Conservation (phyloP, 2,113 vertebrate genomes). For the Uropsilus gracilis region DNA sequence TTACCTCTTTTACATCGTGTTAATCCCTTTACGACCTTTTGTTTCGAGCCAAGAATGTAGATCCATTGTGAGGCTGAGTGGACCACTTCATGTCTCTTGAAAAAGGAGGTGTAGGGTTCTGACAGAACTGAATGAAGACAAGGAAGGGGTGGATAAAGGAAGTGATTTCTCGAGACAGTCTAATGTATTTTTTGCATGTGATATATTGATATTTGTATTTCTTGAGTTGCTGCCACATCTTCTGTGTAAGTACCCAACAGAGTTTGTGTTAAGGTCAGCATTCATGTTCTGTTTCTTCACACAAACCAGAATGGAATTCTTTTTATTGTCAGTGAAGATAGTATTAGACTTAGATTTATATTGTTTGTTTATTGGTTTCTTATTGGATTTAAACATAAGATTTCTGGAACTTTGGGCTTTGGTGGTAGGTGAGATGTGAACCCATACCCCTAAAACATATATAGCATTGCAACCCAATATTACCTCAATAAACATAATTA, state of each 20-base stretch:
- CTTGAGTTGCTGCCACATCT: neutral
- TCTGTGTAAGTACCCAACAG: neutral
- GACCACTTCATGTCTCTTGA: neutral
- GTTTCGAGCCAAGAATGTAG: neutral
- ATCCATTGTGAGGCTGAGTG: neutral
- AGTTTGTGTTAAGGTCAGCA: constrained; percentile 3
- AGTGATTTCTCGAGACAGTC: neutral
- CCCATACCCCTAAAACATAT: too few relatives aligned
- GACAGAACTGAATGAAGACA: neutral
- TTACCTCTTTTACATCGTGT: neutral
- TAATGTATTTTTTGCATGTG: neutral
- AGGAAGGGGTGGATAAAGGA: neutral
- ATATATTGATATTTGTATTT: neutral
- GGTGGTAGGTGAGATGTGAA: too few relatives aligned
- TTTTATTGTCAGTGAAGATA: neutral
- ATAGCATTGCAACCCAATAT: too few relatives aligned
- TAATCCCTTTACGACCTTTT: neutral
- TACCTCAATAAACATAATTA: too few relatives aligned
- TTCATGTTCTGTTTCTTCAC: constrained; percentile 38
- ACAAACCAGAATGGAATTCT: constrained; percentile 30
- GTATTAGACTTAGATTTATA: neutral
- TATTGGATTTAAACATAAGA: neutral
- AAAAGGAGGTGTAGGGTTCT: constrained; percentile 3
- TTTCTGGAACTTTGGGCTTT: neutral
- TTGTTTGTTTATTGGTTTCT: neutral